These are phyloP conservation scores for Acromyrmex echinatior DNA, from an alignment of 1,140 invertebrate genomes.

Conservation along the genomic window DNA sequence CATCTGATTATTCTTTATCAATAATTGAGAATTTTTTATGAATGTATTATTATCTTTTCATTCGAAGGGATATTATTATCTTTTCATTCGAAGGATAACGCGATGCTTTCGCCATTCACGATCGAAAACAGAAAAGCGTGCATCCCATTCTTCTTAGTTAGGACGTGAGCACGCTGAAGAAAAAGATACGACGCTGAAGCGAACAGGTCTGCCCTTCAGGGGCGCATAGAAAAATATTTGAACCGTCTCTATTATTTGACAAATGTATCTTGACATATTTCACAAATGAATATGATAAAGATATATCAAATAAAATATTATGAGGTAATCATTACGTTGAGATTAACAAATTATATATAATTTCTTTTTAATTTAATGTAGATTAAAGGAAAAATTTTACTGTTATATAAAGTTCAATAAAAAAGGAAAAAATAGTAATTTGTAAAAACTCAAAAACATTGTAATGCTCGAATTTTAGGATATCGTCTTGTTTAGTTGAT, in stretches of 20 bases:
- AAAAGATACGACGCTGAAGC: slow-evolving; percentile 21
- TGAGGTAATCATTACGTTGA: not conserved
- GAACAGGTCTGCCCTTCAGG: slow-evolving; percentile 33
- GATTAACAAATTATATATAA: slow-evolving; percentile 15
- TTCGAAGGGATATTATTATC: not conserved
- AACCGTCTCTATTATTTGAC: not conserved
- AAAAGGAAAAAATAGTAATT: not conserved
- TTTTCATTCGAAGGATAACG: slow-evolving; percentile 5
- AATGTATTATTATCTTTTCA: slow-evolving; percentile 25
- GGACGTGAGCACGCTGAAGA: slow-evolving; percentile 20
- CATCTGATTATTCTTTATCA: not conserved
- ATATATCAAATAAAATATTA: not conserved
- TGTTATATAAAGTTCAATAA: not conserved
- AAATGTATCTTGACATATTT: not conserved
- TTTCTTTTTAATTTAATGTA: not conserved
- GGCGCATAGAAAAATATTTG: not conserved
- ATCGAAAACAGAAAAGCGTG: slow-evolving; percentile 16
- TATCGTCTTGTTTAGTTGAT: not conserved
- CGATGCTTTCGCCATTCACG: not conserved
- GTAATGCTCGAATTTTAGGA: not conserved
- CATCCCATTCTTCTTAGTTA: slow-evolving; percentile 53
- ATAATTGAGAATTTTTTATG: not conserved
- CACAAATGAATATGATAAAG: not conserved
- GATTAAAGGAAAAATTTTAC: not conserved
- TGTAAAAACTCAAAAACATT: not conserved